Evolutionary conservation across 2,797 vertebrate genomes (phyloP).

Genomic region (Hoplostethus atlanticus): DNA sequence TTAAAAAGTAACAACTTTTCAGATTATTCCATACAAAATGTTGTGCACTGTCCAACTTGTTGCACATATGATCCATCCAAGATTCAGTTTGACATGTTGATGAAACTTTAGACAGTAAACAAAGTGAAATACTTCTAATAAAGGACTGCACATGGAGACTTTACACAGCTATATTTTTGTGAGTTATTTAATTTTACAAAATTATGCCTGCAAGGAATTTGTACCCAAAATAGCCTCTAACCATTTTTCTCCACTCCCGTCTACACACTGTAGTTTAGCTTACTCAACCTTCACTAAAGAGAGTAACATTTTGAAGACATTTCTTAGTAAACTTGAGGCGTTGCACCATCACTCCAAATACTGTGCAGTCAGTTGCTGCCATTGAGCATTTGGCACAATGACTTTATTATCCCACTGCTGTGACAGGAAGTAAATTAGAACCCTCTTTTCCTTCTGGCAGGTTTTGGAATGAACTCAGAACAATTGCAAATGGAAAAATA

Average conservation of each 20-base stretch:
- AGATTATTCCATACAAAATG: constrained; percentile 30
- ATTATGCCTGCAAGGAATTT: constrained; percentile 3
- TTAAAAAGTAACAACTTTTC: constrained; percentile 29
- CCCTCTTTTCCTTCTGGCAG: neutral
- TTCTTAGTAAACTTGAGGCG: neutral
- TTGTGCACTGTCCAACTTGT: neutral
- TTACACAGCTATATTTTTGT: neutral
- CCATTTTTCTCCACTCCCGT: neutral
- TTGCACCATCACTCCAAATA: neutral
- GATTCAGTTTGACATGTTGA: neutral
- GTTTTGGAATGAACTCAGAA: constrained; percentile 19
- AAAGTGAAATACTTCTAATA: neutral
- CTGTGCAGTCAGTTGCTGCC: constrained; percentile 14
- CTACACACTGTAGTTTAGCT: neutral
- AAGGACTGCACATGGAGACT: neutral
- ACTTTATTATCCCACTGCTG: constrained; percentile 20
- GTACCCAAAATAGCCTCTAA: neutral
- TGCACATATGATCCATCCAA: neutral
- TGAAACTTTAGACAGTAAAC: neutral
- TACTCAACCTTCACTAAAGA: neutral
- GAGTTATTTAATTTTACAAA: neutral
- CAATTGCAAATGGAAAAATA: constrained; percentile 4
- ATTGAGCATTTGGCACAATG: constrained; percentile 23
- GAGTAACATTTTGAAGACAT: constrained; percentile 9
- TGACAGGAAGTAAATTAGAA: constrained; percentile 14